Evolutionary conservation across 2,113 vertebrate species (phyloP).

Genomic region (Maccullochella peelii): DNA sequence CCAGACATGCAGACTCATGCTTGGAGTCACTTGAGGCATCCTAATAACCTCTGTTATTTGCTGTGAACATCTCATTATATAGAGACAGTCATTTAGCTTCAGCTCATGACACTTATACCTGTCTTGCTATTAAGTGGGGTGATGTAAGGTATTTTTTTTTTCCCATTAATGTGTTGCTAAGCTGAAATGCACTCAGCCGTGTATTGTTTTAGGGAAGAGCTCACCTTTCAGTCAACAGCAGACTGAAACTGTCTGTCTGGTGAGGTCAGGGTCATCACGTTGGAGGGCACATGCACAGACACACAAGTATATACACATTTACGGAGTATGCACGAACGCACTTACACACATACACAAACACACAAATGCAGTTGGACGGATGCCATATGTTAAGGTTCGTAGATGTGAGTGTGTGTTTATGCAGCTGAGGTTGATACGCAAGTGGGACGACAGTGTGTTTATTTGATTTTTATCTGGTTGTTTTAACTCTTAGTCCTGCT

Average conservation of each 20-base stretch:
- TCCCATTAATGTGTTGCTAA: conserved; percentile 13
- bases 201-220: conserved; percentile 58
- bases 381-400: conserved; percentile 66
- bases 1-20: conserved; percentile 42
- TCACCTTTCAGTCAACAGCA: conserved; percentile 57
- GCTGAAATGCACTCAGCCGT: conserved; percentile 48
- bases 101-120: conserved; percentile 54
- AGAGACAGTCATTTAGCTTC: conserved; percentile 35
- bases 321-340: neutral
- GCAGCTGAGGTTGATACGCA: conserved; percentile 77
- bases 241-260: conserved; percentile 61
- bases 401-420: conserved; percentile 75
- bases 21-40: conserved; percentile 35
- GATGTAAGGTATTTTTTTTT: conserved; percentile 46
- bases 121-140: conserved; percentile 45
- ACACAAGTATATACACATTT: conserved; percentile 43
- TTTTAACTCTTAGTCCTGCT: conserved; percentile 75
- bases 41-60: conserved; percentile 37
- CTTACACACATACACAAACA: conserved; percentile 59
- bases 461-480: conserved; percentile 82
- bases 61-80: conserved; percentile 22
- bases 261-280: conserved; percentile 56
- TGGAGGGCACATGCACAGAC: conserved; percentile 26
- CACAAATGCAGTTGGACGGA: conserved; percentile 56
- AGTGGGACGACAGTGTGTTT: conserved; percentile 67